A percentile compares a stretch with the other conserved stretches of the same genome.
Conservation (phyloP, 1,140 invertebrate species). For the Cotesia glomerata region DNA sequence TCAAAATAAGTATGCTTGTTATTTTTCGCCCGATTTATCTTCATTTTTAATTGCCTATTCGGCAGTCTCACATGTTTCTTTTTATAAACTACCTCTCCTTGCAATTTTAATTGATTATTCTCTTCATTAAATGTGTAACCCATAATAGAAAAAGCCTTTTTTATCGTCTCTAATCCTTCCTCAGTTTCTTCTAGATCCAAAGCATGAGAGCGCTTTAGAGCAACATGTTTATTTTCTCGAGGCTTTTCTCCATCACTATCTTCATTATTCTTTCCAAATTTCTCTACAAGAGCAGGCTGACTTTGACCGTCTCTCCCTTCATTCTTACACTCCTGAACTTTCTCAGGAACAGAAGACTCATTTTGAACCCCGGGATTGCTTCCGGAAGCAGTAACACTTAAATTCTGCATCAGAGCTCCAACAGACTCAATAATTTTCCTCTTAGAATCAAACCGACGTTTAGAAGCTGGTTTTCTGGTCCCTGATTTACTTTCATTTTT, state of each 20-base stretch:
- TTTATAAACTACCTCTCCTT: slow-evolving; percentile 69
- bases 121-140: slow-evolving; percentile 66
- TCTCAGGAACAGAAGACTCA: slow-evolving; percentile 35
- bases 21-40: slow-evolving; percentile 48
- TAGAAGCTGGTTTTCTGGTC: slow-evolving; percentile 28
- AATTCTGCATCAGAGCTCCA: slow-evolving; percentile 57
- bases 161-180: slow-evolving; percentile 64
- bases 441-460: slow-evolving; percentile 29
- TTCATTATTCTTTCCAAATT: slow-evolving; percentile 7
- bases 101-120: slow-evolving; percentile 51
- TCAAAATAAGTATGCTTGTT: slow-evolving; percentile 71
- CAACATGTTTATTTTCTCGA: slow-evolving; percentile 60
- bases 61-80: slow-evolving; percentile 69
- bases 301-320: not conserved
- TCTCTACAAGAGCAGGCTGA: not conserved
- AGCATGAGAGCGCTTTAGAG: slow-evolving; percentile 67
- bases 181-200: slow-evolving; percentile 53
- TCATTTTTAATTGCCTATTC: slow-evolving; percentile 66
- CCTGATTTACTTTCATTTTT: slow-evolving; percentile 13
- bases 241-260: slow-evolving; percentile 43
- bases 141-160: slow-evolving; percentile 72
- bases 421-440: slow-evolving; percentile 59
- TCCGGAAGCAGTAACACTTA: slow-evolving; percentile 48
- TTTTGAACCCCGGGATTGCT: slow-evolving; percentile 18
- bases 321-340: not conserved